Conservation (phyloP, 2,797 vertebrate genomes). For the Pipistrellus kuhlii region DNA sequence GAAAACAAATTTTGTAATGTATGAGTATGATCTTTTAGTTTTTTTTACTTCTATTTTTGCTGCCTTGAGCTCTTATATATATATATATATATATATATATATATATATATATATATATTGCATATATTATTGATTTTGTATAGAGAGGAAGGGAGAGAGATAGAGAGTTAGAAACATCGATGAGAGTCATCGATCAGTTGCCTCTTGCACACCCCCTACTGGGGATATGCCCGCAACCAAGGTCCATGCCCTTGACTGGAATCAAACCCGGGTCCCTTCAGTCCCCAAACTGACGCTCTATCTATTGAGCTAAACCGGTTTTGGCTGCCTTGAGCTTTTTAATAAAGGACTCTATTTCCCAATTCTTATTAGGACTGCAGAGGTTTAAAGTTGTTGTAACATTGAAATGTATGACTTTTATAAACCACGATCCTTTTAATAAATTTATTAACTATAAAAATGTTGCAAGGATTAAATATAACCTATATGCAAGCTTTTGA, state of each 20-base stretch:
- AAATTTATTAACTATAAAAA: background rate
- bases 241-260: too few species aligned
- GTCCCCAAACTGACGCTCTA: too few species aligned
- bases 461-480: background rate
- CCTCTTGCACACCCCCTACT: too few species aligned
- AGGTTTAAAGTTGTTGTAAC: background rate
- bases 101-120: too few species aligned
- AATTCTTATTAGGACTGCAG: constrained; percentile 7
- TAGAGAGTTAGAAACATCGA: too few species aligned
- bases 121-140: too few species aligned
- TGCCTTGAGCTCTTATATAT: background rate
- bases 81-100: too few species aligned
- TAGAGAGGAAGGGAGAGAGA: too few species aligned
- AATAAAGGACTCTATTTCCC: background rate
- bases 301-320: too few species aligned
- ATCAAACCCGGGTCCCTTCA: too few species aligned
- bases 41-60: constrained; percentile 42
- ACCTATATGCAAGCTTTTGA: background rate
- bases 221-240: too few species aligned
- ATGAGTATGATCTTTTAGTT: background rate
- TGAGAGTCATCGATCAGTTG: too few species aligned
- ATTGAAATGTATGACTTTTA: background rate
- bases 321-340: constrained; percentile 13
- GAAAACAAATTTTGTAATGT: background rate
- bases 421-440: background rate